Percentiles rank a stretch among this genome's conserved stretches.
Evolutionary conservation across 2,797 vertebrate genomes (phyloP).

Genomic region (Hyperoplus lanceolatus): DNA sequence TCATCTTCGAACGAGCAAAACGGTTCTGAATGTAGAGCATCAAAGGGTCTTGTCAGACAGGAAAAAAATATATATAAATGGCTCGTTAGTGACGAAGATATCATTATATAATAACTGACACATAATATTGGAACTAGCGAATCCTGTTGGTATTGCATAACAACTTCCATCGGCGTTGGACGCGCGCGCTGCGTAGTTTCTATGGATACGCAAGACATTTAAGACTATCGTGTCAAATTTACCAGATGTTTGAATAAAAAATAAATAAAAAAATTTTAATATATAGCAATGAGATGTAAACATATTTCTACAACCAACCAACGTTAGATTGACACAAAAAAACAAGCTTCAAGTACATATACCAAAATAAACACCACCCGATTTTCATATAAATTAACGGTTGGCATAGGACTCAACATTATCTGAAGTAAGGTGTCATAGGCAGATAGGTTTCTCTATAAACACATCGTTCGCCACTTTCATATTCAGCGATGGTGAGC

Average conservation of each 20-base stretch:
- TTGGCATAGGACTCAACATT: neutral
- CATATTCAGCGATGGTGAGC: slow-evolving; percentile 15
- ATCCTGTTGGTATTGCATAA: slow-evolving; percentile 84
- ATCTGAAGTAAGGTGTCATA: neutral
- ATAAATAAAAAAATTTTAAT: neutral
- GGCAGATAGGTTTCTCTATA: neutral
- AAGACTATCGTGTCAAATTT: slow-evolving; percentile 33
- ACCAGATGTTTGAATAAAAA: slow-evolving; percentile 24
- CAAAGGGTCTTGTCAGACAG: neutral
- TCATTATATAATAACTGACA: slow-evolving; percentile 80
- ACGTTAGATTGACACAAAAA: neutral
- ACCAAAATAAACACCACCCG: slow-evolving; percentile 1
- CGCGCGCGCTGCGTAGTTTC: slow-evolving; percentile 81
- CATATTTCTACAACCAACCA: neutral
- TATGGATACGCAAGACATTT: slow-evolving; percentile 81
- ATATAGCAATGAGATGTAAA: neutral
- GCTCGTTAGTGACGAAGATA: slow-evolving; percentile 16
- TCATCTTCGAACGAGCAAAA: slow-evolving; percentile 9
- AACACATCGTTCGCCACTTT: slow-evolving; percentile 28
- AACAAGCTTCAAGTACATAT: neutral
- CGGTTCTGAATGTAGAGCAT: neutral
- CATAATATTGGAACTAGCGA: slow-evolving; percentile 70
- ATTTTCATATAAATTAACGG: neutral
- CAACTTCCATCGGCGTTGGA: slow-evolving; percentile 74
- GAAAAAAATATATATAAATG: neutral